A percentile compares a stretch with the other conserved stretches of the same genome.
Conservation (phyloP, 1,140 invertebrate species). For the Papilio helenus region DNA sequence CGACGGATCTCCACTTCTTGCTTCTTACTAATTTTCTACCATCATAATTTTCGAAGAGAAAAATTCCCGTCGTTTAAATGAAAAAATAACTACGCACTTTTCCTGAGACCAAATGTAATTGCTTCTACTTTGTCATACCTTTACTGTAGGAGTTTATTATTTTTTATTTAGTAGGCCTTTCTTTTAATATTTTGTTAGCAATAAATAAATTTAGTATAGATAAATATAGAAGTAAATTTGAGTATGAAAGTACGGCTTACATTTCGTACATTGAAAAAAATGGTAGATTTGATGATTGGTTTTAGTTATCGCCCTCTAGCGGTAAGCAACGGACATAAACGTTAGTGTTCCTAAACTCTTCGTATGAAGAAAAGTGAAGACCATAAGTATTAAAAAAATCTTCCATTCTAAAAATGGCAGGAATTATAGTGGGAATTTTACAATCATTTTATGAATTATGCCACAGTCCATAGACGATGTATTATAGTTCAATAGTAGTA, state of each 20-base stretch:
- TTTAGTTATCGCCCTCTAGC: not conserved
- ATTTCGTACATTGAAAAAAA: slow-evolving; percentile 17
- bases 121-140: not conserved
- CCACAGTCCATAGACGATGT: too few species aligned
- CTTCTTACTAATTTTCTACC: slow-evolving; percentile 61
- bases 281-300: not conserved
- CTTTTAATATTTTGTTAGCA: not conserved
- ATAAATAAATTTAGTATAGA: not conserved
- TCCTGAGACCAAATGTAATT: not conserved
- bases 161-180: not conserved
- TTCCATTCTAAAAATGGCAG: too few species aligned
- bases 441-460: too few species aligned
- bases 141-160: not conserved
- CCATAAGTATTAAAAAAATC: not conserved
- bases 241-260: too few species aligned
- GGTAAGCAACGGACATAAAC: not conserved
- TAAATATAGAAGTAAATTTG: too few species aligned
- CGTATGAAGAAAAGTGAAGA: not conserved
- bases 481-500: too few species aligned
- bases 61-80: slow-evolving; percentile 1
- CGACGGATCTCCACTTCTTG: slow-evolving; percentile 41
- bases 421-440: too few species aligned
- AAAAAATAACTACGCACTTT: slow-evolving; percentile 17
- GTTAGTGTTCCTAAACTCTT: not conserved
- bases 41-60: slow-evolving; percentile 45